phyloP scores from a whole-genome alignment of 1,140 invertebrate species.

The Drosophila guanche region DNA sequence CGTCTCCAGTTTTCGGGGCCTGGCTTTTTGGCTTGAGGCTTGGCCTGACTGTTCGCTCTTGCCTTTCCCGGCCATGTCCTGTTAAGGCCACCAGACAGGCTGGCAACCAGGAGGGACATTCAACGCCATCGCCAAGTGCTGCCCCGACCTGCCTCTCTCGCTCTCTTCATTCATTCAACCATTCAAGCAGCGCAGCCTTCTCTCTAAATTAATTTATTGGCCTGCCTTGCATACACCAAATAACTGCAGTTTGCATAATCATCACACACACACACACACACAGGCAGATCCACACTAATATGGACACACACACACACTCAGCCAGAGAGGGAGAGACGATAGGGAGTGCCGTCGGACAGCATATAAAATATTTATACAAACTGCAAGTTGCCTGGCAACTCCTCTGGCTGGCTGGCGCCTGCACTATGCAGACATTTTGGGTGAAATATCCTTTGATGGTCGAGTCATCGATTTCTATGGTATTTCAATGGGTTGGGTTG shows the following conservation, averaged over 20 bases:
- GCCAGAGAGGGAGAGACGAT: neutral
- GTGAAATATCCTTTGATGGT: conserved; percentile 15
- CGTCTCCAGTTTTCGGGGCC: conserved; percentile 17
- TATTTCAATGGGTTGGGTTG: too few species aligned
- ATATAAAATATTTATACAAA: conserved; percentile 80
- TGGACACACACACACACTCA: conserved; percentile 23
- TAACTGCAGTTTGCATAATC: conserved; percentile 81
- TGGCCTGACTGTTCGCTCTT: neutral
- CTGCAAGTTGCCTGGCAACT: conserved; percentile 61
- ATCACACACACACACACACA: conserved; percentile 40
- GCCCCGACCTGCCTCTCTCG: conserved; percentile 21
- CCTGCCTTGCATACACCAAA: conserved; percentile 69
- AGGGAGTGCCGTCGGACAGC: conserved; percentile 26
- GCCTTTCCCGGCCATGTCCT: too few species aligned
- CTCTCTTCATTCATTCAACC: conserved; percentile 35
- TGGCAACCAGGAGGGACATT: conserved; percentile 31
- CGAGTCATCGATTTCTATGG: conserved; percentile 38
- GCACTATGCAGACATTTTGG: conserved; percentile 16
- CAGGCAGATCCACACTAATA: neutral
- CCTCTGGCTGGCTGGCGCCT: conserved; percentile 2
- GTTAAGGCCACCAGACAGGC: neutral
- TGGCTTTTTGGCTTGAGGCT: conserved; percentile 34
- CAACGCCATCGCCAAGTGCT: conserved; percentile 34
- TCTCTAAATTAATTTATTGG: conserved; percentile 81
- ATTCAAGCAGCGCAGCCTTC: conserved; percentile 53